Percentiles rank a stretch among this genome's conserved stretches.
Conservation (phyloP, 2,797 vertebrate genomes). For the Denticeps clupeoides region DNA sequence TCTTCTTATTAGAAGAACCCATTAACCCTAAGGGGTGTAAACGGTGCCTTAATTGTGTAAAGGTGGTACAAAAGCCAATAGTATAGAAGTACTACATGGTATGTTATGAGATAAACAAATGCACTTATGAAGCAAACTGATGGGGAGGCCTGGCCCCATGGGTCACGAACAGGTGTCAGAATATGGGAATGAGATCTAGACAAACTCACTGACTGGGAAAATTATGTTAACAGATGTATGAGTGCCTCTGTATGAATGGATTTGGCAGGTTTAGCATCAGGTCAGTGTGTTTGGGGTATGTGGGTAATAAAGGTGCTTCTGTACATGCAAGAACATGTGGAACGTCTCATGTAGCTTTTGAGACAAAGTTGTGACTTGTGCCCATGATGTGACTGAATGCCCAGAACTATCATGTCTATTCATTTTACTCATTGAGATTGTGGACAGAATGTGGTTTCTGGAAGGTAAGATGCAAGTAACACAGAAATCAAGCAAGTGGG, state of each 20-base stretch:
- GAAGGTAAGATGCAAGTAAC: no score
- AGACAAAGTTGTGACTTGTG: no score
- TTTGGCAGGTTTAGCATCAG: neutral
- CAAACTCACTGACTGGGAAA: neutral
- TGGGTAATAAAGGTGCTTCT: neutral
- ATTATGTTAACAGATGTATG: neutral
- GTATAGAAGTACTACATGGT: slow-evolving; percentile 17
- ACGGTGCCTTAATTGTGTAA: slow-evolving; percentile 69
- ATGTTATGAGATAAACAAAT: slow-evolving; percentile 49
- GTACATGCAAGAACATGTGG: neutral
- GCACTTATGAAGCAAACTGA: slow-evolving; percentile 60
- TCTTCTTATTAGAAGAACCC: slow-evolving; percentile 71
- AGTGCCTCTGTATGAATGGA: neutral
- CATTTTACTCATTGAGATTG: no score
- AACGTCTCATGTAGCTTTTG: neutral
- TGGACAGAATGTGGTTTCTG: no score
- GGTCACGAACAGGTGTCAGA: no score
- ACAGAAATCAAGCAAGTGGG: slow-evolving; percentile 3
- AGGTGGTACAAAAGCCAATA: slow-evolving; percentile 45
- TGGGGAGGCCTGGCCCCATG: no score
- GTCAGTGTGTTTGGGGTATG: neutral
- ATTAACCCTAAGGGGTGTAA: slow-evolving; percentile 60
- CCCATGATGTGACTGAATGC: no score
- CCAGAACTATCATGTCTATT: no score
- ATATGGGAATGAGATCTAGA: no score